Evolutionary conservation across 2,113 vertebrate species (phyloP), one percentile per base, ranked within the genome.

Genomic region (Siphamia tubifer): DNA sequence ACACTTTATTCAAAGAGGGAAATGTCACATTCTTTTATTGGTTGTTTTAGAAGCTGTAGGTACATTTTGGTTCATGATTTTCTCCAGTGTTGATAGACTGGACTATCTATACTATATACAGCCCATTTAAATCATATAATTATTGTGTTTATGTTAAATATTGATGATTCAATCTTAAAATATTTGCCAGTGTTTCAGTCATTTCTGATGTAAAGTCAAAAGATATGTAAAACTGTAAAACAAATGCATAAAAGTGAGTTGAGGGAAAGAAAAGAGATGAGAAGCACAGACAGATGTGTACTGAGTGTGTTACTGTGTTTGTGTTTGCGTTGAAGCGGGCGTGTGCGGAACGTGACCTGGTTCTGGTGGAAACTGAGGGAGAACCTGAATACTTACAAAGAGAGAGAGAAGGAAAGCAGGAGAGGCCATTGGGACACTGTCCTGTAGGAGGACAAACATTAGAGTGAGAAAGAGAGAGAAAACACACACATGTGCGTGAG

Each of bases 381-480:
- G 75, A 79, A 86, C 85, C 91, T 90, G 89, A 95, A 97, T 99
- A 99, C 98, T 99, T 99, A 99, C 98, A 98, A 99, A 99, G 89
- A 99, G 97, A 97, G 98, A 99, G 94, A 99, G 98, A 95, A 99
- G 98, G 93, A 99, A 99, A 95, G 98, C 98, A 95, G 98, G 98
- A 97, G 98, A 99, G 91, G 96, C 97, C 98, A 99, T 99, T 94
- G 97, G 96, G 94, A 98, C 95, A 96, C 95, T 98, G 96, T 99
- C 98, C 98, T 99, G 96, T 96, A 96, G 96, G 92, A 96, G 95
- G 95, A 95, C 95, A 99, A 96, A 98, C 94, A 96, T 90, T 31
- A 88, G 74, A 90, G 89, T 89, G 90, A 92, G 90, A 89, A 88
- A 87, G 77, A 85, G 69, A 88, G 91, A 91, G 89, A 83, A 79